These are phyloP conservation scores for Erebia ligea DNA, from an alignment of 2,888 invertebrate species.

Conservation along the genomic window DNA sequence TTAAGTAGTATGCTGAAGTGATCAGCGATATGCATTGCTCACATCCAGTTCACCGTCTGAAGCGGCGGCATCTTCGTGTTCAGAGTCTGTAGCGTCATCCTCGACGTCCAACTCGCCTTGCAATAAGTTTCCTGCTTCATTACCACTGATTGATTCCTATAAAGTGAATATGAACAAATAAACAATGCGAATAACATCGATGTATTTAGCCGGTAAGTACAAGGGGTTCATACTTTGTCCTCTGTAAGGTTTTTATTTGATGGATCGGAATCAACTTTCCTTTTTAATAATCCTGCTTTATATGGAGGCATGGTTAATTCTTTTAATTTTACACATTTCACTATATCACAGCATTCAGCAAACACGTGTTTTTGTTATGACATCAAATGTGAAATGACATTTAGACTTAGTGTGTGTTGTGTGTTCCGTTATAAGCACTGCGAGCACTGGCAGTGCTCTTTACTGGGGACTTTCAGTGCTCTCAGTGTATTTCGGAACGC, in stretches of 20 bases:
- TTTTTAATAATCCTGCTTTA: conserved; percentile 65
- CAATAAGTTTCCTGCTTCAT: conserved; percentile 54
- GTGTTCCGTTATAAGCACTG: no score
- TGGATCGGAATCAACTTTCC: conserved; percentile 55
- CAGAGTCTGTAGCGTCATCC: conserved; percentile 67
- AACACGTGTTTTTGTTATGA: conserved; percentile 33
- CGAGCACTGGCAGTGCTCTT: no score
- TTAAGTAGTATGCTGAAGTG: not conserved
- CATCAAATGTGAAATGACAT: no score
- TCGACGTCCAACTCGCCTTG: conserved; percentile 56
- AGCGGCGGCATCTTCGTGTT: conserved; percentile 66
- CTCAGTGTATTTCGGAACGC: no score
- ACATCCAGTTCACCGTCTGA: conserved; percentile 76
- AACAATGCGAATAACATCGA: not conserved
- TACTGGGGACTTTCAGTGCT: no score
- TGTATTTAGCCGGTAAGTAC: not conserved
- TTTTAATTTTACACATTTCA: conserved; percentile 1
- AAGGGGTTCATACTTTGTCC: conserved; percentile 49
- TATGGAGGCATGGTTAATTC: conserved; percentile 69
- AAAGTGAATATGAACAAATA: conserved; percentile 4
- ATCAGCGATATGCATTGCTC: conserved; percentile 37
- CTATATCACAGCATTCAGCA: not conserved
- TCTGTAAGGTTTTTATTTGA: conserved; percentile 43
- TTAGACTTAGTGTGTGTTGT: no score
- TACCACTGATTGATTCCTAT: conserved; percentile 47